Evolutionary conservation across 2,113 vertebrate species (phyloP).

Genomic region (Atherinomorus stipes): DNA sequence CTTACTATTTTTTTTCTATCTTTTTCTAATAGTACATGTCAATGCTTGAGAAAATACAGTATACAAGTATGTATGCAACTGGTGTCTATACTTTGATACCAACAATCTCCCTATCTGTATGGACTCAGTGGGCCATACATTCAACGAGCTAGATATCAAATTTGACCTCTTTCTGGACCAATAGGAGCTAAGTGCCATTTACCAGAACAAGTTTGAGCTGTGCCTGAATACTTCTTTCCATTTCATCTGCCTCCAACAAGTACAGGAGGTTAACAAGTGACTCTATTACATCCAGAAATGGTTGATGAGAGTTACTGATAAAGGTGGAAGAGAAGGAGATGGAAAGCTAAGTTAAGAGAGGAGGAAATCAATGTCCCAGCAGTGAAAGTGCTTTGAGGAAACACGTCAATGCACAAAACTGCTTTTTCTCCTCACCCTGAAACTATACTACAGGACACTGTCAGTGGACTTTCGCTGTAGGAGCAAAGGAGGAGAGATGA

Average conservation of each 20-base stretch:
- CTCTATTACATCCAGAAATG: conserved; percentile 1
- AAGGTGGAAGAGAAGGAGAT: neutral
- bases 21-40: no score
- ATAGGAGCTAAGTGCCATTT: neutral
- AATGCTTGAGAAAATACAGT: no score
- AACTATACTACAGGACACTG: neutral
- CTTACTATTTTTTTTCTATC: no score
- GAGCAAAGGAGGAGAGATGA: conserved; percentile 4
- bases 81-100: no score
- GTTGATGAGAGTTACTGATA: neutral
- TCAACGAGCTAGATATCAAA: neutral
- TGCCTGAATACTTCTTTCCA: conserved; percentile 1
- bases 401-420: neutral
- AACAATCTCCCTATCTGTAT: neutral
- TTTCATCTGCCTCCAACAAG: neutral
- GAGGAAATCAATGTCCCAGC: conserved; percentile 7
- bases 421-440: conserved; percentile 16
- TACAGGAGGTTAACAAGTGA: conserved; percentile 3
- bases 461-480: conserved; percentile 1
- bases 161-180: neutral
- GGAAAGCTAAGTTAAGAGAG: neutral
- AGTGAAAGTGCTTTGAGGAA: neutral
- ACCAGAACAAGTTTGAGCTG: neutral
- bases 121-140: no score
- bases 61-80: no score